phyloP scores from a whole-genome alignment of 2,113 vertebrate species.

The Conger conger region DNA sequence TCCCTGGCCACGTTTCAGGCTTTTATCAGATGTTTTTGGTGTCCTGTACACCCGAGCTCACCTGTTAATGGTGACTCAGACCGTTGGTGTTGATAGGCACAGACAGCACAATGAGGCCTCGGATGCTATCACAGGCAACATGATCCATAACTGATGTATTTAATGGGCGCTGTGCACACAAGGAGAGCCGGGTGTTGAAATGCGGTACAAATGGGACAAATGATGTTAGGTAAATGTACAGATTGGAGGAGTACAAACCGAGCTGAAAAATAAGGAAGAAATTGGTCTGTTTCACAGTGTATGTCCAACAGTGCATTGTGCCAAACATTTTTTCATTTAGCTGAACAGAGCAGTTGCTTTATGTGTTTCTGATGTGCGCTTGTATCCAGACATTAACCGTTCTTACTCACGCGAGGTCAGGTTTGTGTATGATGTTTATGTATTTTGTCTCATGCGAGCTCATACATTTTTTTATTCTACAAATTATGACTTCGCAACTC shows the following conservation, averaged over 20 bases:
- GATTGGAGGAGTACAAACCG: background rate
- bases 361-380: background rate
- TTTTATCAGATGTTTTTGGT: too few species aligned
- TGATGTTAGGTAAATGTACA: conserved; percentile 31
- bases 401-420: too few species aligned
- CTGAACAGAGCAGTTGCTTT: background rate
- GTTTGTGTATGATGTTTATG: too few species aligned
- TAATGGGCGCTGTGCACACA: conserved; percentile 1
- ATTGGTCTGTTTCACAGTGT: background rate
- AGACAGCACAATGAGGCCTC: background rate
- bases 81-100: background rate
- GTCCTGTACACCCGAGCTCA: too few species aligned
- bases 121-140: background rate
- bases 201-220: conserved; percentile 22
- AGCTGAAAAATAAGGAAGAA: background rate
- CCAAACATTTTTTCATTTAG: background rate
- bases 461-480: background rate
- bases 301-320: background rate
- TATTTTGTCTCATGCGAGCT: too few species aligned
- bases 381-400: too few species aligned
- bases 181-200: conserved; percentile 19
- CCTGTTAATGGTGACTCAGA: too few species aligned
- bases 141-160: background rate
- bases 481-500: background rate
- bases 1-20: background rate